Conservation (phyloP, 2,888 invertebrate species). For the Punctoribates punctum region DNA sequence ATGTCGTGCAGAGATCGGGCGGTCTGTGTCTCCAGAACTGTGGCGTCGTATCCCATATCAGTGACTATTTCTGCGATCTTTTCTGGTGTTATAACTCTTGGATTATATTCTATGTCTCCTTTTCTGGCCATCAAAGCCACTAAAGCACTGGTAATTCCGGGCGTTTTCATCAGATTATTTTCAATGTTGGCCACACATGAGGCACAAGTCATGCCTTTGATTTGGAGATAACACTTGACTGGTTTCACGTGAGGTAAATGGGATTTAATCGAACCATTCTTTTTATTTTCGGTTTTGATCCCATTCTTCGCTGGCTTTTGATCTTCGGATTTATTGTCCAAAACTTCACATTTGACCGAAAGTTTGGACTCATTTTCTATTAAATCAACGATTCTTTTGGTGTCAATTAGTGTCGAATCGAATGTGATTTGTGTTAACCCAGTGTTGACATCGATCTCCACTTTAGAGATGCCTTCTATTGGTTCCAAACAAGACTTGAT, state of each 20-base stretch:
- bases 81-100: conserved; percentile 56
- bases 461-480: not conserved
- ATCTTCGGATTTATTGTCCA: not conserved
- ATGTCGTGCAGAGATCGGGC: conserved; percentile 24
- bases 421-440: not conserved
- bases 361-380: not conserved
- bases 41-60: conserved; percentile 40
- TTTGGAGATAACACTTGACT: conserved; percentile 27
- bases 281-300: not conserved
- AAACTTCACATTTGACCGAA: not conserved
- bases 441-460: conserved; percentile 15
- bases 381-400: not conserved
- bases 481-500: conserved; percentile 4
- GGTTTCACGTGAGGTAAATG: not conserved
- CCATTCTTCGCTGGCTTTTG: not conserved
- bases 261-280: not conserved
- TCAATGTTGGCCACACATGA: conserved; percentile 95
- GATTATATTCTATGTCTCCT: conserved; percentile 86
- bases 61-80: conserved; percentile 34
- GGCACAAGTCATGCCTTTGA: conserved; percentile 84
- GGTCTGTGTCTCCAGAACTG: conserved; percentile 11
- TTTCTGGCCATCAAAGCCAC: conserved; percentile 91
- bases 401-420: not conserved
- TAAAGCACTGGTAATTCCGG: conserved; percentile 75
- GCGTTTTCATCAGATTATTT: conserved; percentile 76